Evolutionary conservation across 2,113 vertebrate genomes (phyloP), one percentile per base, ranked within the genome.

Genomic region (Rutilus rutilus): DNA sequence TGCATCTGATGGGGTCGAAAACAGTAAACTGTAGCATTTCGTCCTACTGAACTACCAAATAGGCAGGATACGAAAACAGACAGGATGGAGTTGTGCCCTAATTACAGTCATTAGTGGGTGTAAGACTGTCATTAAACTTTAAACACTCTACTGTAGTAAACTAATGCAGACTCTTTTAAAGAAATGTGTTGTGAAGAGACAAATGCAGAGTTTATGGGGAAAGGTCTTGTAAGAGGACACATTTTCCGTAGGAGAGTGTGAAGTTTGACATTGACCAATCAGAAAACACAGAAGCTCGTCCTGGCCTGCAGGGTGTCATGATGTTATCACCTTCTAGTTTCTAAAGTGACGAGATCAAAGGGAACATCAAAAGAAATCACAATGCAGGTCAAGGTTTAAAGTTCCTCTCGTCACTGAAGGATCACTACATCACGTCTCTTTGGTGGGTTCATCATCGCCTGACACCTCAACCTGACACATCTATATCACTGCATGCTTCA

Each of bases 331-430:
- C 52, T 27, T 25, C 23, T n/a, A 23, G 67, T 87, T 82, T 86
- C 89, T 83, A 83, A 67, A 47, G 87, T 50, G 78, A 87, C 88
- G 69, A 88, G 86, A 88, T 90, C 84, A 91, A 59, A 87, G 65
- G 64, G 23, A 75, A 83, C 85, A 85, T 85, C 87, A 88, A 82
- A 87, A 47, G 47, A 84, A 79, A 59, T 86, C 71, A 87, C 69
- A 85, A 27, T 57, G 23, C 52, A 77, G 79, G 76, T 45, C n/a
- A 10, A 33, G 80, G 54, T 50, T 87, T 86, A 80, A 60, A 36
- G 85, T 88, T 42, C 64, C 74, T 69, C 65, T 73, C 15, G 36
- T 83, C 85, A 75, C 17, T 83, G 50, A 74, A n/a, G 21, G 45
- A 42, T 14, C 52, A 69, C 71, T 88, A 83, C 50, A 33, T 85